Conservation (phyloP, 2,888 invertebrate species). For the Lysandra coridon region DNA sequence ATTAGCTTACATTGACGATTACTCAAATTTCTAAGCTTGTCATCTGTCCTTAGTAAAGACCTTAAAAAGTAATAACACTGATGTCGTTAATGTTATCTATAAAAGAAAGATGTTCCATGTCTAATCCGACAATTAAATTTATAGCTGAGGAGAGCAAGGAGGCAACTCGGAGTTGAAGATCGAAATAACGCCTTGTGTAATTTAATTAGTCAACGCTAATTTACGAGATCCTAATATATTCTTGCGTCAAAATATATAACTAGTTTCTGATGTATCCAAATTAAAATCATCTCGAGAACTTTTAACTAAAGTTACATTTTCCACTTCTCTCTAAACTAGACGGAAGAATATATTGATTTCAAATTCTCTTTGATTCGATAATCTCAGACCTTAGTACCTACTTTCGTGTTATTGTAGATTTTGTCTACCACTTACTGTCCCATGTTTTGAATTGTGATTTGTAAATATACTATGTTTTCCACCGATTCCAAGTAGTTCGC, state of each 20-base stretch:
- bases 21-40: no score
- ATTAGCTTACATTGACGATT: background rate
- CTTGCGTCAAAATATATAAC: slow-evolving; percentile 4
- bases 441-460: slow-evolving; percentile 21
- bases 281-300: background rate
- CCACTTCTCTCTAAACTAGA: background rate
- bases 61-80: no score
- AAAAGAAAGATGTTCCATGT: background rate
- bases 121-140: background rate
- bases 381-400: slow-evolving; percentile 31
- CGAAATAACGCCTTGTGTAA: slow-evolving; percentile 31
- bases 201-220: slow-evolving; percentile 28
- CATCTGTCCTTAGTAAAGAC: no score
- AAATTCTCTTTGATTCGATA: slow-evolving; percentile 29
- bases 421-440: slow-evolving; percentile 14
- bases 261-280: background rate
- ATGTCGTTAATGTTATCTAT: background rate
- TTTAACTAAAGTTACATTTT: background rate
- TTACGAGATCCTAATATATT: slow-evolving; percentile 26
- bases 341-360: slow-evolving; percentile 26
- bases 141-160: background rate
- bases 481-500: slow-evolving; percentile 6
- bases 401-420: slow-evolving; percentile 21
- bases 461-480: slow-evolving; percentile 28
- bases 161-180: slow-evolving; percentile 19